Percentiles rank a stretch among this genome's conserved stretches.
These are phyloP conservation scores for Syrmaticus mikado DNA, from an alignment of 2,113 vertebrate genomes.

Conservation along the genomic window DNA sequence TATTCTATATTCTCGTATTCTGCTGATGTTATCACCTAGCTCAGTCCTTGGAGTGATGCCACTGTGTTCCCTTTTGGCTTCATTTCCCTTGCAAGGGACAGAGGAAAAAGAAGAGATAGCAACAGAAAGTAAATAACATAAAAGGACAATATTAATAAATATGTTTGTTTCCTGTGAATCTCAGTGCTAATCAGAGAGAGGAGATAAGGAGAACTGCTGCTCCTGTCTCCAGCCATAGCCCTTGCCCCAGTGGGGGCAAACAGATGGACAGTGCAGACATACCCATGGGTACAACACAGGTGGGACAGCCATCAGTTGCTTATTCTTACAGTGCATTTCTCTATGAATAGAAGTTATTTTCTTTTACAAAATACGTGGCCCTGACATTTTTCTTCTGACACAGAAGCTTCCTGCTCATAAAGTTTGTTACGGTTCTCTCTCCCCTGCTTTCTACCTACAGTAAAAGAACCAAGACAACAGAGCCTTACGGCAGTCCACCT, in stretches of 20 bases:
- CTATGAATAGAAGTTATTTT: neutral
- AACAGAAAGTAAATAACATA: slow-evolving; percentile 10
- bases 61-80: neutral
- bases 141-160: slow-evolving; percentile 35
- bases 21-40: neutral
- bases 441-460: neutral
- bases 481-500: neutral
- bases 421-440: neutral
- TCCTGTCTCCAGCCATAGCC: neutral
- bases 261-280: neutral
- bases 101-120: slow-evolving; percentile 43
- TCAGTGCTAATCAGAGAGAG: neutral
- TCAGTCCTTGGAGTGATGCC: neutral
- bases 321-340: neutral
- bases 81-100: slow-evolving; percentile 16
- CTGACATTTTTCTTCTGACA: neutral
- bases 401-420: neutral
- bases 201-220: neutral
- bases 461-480: neutral
- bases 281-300: neutral
- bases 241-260: neutral
- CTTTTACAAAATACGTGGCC: neutral
- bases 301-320: neutral
- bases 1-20: neutral
- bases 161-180: slow-evolving; percentile 30